phyloP scores from a whole-genome alignment of 2,888 invertebrate species.

The Oxytorus armatus region DNA sequence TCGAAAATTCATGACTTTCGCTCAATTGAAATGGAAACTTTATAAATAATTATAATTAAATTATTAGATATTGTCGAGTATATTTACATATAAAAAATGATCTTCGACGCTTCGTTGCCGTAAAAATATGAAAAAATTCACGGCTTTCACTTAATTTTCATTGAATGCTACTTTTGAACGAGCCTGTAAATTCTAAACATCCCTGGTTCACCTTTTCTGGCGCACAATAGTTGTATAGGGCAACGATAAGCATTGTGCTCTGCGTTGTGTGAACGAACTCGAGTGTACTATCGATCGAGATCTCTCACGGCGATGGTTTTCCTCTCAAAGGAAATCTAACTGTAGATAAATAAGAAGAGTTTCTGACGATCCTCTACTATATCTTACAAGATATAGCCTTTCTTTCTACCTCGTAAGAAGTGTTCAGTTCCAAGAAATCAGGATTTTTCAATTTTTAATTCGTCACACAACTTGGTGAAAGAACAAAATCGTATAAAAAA shows the following conservation, averaged over 20 bases:
- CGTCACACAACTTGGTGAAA: no score
- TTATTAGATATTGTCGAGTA: no score
- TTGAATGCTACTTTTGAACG: no score
- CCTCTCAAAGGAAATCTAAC: conserved; percentile 29
- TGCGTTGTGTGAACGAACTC: conserved; percentile 48
- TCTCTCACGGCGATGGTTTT: conserved; percentile 50
- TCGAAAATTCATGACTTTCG: no score
- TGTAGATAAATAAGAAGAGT: conserved; percentile 16
- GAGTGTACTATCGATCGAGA: conserved; percentile 52
- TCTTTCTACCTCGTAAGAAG: background rate
- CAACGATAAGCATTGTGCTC: conserved; percentile 17
- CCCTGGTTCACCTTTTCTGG: background rate
- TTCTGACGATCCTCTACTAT: conserved; percentile 14
- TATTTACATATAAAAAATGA: background rate
- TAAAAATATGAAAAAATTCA: background rate
- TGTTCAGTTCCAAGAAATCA: no score
- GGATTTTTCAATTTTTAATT: no score
- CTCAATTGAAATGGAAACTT: no score
- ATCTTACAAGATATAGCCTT: background rate
- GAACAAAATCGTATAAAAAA: no score
- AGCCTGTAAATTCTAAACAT: no score
- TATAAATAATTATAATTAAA: no score
- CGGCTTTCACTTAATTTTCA: background rate
- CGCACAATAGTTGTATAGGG: background rate
- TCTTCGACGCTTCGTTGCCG: no score